phyloP scores from a whole-genome alignment of 2,888 invertebrate genomes.

The Aradus depressus region DNA sequence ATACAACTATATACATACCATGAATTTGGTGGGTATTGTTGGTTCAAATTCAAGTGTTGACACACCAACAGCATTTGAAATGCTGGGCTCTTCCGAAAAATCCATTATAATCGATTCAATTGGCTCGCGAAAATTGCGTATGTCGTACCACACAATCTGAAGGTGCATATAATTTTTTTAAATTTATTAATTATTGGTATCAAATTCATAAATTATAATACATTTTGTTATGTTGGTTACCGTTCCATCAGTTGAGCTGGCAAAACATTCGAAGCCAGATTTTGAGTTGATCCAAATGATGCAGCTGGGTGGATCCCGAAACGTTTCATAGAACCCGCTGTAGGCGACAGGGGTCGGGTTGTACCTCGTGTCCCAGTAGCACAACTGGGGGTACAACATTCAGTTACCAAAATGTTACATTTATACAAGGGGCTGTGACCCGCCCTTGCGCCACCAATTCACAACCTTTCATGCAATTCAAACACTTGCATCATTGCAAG shows the following conservation, averaged over 20 bases:
- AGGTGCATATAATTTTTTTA: no score
- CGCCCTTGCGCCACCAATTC: no score
- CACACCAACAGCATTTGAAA: slow-evolving; percentile 18
- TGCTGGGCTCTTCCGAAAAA: slow-evolving; percentile 10
- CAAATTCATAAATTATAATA: not conserved
- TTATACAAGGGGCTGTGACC: no score
- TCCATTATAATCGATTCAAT: slow-evolving; percentile 22
- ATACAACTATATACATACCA: no score
- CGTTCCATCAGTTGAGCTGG: slow-evolving; percentile 22
- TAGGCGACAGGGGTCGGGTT: slow-evolving; percentile 18
- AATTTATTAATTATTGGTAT: not conserved
- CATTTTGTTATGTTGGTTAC: slow-evolving; percentile 6
- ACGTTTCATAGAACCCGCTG: slow-evolving; percentile 18
- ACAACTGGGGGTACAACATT: slow-evolving; percentile 17
- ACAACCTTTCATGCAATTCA: no score
- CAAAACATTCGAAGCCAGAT: slow-evolving; percentile 23
- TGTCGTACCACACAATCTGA: slow-evolving; percentile 26
- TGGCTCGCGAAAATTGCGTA: slow-evolving; percentile 21
- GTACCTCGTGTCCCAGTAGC: slow-evolving; percentile 24
- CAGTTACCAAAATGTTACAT: no score
- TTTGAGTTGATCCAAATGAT: slow-evolving; percentile 23
- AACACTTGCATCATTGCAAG: no score
- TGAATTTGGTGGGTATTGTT: slow-evolving; percentile 26
- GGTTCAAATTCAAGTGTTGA: slow-evolving; percentile 22
- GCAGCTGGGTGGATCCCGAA: slow-evolving; percentile 21